Evolutionary conservation across 2,888 invertebrate genomes (phyloP).

Genomic region (Sceliomorpha sp.): DNA sequence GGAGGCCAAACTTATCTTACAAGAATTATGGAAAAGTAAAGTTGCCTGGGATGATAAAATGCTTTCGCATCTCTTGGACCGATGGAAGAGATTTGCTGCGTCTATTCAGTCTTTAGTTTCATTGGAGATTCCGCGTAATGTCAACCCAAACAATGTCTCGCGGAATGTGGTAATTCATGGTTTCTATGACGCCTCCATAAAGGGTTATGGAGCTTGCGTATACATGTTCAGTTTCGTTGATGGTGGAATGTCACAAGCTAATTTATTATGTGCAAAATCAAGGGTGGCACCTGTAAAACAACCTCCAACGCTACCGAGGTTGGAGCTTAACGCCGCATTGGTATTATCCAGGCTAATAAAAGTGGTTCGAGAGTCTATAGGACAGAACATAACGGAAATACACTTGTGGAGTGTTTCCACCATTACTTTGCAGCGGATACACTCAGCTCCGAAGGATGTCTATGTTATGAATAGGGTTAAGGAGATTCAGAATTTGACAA

Average conservation of each 20-base stretch:
- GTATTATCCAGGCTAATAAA: not conserved
- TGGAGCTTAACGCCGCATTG: conserved; percentile 23
- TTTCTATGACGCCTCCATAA: conserved; percentile 57
- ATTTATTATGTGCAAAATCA: conserved; percentile 47
- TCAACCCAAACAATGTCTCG: conserved; percentile 7
- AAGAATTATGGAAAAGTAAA: conserved; percentile 20
- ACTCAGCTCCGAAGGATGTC: conserved; percentile 4
- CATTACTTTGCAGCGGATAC: conserved; percentile 23
- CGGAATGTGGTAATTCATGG: conserved; percentile 38
- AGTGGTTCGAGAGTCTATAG: conserved; percentile 7
- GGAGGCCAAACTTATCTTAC: conserved; percentile 40
- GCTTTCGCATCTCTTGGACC: not conserved
- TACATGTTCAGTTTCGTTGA: conserved; percentile 36
- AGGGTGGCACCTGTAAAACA: conserved; percentile 26
- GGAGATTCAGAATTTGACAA: conserved; percentile 4
- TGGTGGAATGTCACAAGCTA: not conserved
- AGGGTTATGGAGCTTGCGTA: conserved; percentile 59
- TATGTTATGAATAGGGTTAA: conserved; percentile 2
- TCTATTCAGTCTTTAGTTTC: not conserved
- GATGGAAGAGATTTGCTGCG: not conserved
- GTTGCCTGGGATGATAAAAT: conserved; percentile 34
- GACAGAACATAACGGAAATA: not conserved
- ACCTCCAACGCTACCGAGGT: conserved; percentile 5
- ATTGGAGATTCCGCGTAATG: conserved; percentile 21
- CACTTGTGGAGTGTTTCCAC: conserved; percentile 22